Percentiles rank a stretch among this genome's conserved stretches.
Conservation (phyloP, 2,797 vertebrate genomes). For the Dendrocincla tyrannina region DNA sequence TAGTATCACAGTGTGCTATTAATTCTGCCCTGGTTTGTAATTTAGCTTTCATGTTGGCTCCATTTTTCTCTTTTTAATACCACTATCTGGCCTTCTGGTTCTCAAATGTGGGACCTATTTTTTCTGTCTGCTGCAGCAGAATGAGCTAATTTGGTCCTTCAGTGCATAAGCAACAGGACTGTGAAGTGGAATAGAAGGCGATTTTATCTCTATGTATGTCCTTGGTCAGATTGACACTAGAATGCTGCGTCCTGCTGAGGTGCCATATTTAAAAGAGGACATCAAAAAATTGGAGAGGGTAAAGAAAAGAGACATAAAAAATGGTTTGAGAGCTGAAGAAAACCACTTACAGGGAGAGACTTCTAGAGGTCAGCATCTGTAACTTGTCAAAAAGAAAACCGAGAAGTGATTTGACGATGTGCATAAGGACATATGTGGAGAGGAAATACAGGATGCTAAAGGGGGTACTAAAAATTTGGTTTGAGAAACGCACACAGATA, state of each 20-base stretch:
- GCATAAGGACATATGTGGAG: background rate
- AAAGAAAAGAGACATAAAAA: conserved; percentile 55
- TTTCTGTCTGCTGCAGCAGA: conserved; percentile 26
- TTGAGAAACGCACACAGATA: background rate
- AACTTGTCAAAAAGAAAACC: conserved; percentile 51
- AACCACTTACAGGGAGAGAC: conserved; percentile 48
- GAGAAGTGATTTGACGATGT: conserved; percentile 42
- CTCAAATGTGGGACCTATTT: conserved; percentile 27
- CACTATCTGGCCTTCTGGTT: conserved; percentile 7
- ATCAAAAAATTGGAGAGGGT: conserved; percentile 12
- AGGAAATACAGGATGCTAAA: background rate
- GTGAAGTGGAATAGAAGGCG: background rate
- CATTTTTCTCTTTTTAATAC: conserved; percentile 62
- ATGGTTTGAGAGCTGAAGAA: conserved; percentile 46
- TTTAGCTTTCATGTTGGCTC: conserved; percentile 31
- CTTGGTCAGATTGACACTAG: conserved; percentile 32
- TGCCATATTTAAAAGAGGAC: conserved; percentile 49
- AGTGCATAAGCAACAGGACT: conserved; percentile 39
- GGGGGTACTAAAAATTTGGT: background rate
- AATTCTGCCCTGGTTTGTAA: conserved; percentile 29
- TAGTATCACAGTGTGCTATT: conserved; percentile 27
- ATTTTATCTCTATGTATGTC: conserved; percentile 25
- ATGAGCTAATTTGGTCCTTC: conserved; percentile 57
- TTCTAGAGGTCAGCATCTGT: conserved; percentile 48
- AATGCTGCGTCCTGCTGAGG: conserved; percentile 49